phyloP scores from a whole-genome alignment of 2,797 vertebrate species.

The Lepus townsendii region DNA sequence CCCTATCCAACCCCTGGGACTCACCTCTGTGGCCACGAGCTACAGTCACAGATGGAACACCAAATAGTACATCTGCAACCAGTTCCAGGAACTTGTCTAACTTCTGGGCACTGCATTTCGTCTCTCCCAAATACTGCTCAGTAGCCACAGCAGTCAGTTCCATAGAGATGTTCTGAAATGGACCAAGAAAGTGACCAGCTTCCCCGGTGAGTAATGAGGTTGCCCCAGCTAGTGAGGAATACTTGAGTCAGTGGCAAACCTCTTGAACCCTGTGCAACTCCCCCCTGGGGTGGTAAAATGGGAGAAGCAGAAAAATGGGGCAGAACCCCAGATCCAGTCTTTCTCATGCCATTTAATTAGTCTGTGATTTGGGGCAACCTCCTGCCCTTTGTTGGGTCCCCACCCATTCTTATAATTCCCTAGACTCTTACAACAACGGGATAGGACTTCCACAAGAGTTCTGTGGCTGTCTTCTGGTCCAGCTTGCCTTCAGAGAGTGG shows the following conservation, averaged over 20 bases:
- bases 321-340: not conserved
- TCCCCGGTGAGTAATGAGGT: fast-evolving
- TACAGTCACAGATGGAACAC: not conserved
- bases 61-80: not conserved
- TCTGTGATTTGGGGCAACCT: not conserved
- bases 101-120: conserved; percentile 6
- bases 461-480: not conserved
- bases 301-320: not conserved
- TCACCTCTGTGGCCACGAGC: conserved; percentile 69
- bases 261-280: not conserved
- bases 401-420: not conserved
- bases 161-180: conserved; percentile 39
- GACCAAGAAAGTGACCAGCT: not conserved
- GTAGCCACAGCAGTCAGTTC: not conserved
- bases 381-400: not conserved
- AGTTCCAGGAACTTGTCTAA: conserved; percentile 56
- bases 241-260: fast-evolving
- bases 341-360: not conserved
- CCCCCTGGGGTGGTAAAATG: not conserved
- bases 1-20: not conserved
- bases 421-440: not conserved
- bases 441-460: not conserved
- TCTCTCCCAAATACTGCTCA: conserved; percentile 64
- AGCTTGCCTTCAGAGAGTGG: conserved; percentile 19
- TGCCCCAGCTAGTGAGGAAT: not conserved